Evolutionary conservation across 2,888 invertebrate species (phyloP), one percentile per base, ranked within the genome.

Genomic region (Argyresthia goedartella): DNA sequence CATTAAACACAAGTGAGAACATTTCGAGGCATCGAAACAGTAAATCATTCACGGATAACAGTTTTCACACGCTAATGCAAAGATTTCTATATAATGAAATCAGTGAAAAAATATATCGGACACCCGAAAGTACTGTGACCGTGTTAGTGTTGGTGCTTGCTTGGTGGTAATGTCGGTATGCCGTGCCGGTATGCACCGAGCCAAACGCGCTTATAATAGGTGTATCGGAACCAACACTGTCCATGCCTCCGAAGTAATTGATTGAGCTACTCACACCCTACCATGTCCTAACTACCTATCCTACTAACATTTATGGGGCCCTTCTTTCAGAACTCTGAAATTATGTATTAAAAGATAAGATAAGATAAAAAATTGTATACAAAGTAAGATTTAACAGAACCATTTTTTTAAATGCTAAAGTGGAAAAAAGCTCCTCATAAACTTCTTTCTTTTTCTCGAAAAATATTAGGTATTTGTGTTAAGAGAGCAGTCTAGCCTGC

Each of bases 201-300:
- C 76, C 79, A 84, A 81, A 85, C 82, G 81, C 67, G 64, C 66
- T 81, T 85, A 82, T 85, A 85, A 85, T 85, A 67, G 74, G 69
- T 67, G 69, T 78, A 76, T 75, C 73, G 70, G 68, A 65, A 71
- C 69, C 70, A 70, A 71, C 73, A 68, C 67, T 72, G 76, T n/a
- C n/a, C n/a, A 25, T 73, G 15, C 15, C 48, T 48, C 74, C 72
- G 76, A 80, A 81, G 74, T 82, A 82, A 84, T 84, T 82, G 80
- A 84, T 85, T 79, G 73, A 74, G 67, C 71, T 69, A 71, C 70
- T 69, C 64, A 36, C 48, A 36, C 48, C 47, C 25, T 25, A 25
- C 25, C 6, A 25, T n/a, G n/a, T n/a, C n/a, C n/a, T n/a, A n/a
- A n/a, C n/a, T n/a, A n/a, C n/a, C n/a, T n/a, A n/a, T n/a, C n/a